phyloP scores from a whole-genome alignment of 2,888 invertebrate genomes.

The Agonum fuliginosum region DNA sequence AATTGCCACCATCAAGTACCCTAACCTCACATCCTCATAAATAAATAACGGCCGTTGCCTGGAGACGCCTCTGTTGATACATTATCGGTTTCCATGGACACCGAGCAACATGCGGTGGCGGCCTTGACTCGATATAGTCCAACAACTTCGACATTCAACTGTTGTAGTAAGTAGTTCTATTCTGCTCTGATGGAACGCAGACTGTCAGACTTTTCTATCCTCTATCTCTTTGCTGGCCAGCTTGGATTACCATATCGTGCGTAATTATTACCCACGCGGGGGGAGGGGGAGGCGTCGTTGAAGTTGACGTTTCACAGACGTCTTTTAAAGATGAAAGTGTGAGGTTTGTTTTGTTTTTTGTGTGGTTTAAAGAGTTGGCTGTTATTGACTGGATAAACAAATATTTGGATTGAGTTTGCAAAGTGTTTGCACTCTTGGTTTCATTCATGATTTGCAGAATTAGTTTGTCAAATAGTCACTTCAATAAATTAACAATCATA shows the following conservation, averaged over 20 bases:
- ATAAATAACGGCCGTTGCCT: conserved; percentile 33
- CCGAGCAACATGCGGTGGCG: conserved; percentile 35
- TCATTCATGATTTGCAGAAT: not conserved
- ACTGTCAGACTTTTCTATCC: not conserved
- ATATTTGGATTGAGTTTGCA: not conserved
- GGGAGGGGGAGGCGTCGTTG: not conserved
- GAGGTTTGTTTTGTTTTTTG: not conserved
- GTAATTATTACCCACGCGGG: conserved; percentile 18
- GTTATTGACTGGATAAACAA: not conserved
- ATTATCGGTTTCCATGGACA: conserved; percentile 58
- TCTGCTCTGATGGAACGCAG: conserved; percentile 20
- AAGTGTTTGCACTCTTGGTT: not conserved
- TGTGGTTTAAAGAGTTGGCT: not conserved
- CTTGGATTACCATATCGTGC: conserved; percentile 4
- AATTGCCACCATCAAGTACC: too few relatives aligned
- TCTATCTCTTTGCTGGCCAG: conserved; percentile 1
- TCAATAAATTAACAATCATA: too few relatives aligned
- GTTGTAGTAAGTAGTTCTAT: not conserved
- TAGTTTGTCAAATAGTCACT: too few relatives aligned
- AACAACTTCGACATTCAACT: not conserved
- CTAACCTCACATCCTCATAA: not conserved
- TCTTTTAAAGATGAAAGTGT: conserved; percentile 23
- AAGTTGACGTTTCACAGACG: conserved; percentile 4
- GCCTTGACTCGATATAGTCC: conserved; percentile 56
- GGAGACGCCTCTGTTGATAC: conserved; percentile 58